A percentile compares a stretch with the other conserved stretches of the same genome.
Conservation (phyloP, 2,113 vertebrate genomes). For the Neotoma lepida region DNA sequence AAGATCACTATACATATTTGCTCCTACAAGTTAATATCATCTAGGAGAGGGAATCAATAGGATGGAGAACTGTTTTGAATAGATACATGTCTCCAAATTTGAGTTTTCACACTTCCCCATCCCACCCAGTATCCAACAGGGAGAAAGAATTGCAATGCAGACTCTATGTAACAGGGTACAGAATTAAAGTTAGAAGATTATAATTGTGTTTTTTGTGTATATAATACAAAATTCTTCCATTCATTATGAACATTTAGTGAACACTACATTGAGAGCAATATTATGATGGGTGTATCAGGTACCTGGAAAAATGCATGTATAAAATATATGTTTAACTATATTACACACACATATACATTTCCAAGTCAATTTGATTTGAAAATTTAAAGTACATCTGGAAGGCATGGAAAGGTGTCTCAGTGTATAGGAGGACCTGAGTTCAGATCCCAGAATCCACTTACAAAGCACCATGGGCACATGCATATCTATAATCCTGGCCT, state of each 20-base stretch:
- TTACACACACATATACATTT: background rate
- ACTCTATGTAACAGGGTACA: background rate
- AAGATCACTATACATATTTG: background rate
- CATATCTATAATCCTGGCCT: background rate
- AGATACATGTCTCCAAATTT: background rate
- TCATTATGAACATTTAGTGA: background rate
- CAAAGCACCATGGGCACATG: too few relatives aligned
- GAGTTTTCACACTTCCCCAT: background rate
- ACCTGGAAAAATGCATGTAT: background rate
- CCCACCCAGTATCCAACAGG: background rate
- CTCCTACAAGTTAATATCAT: background rate
- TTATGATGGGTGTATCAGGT: background rate
- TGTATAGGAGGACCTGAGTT: background rate
- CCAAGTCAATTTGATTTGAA: background rate
- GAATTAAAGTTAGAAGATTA: background rate
- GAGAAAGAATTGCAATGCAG: background rate
- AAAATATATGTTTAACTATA: background rate
- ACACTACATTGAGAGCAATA: background rate
- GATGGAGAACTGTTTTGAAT: background rate
- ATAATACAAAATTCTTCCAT: background rate
- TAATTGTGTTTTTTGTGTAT: background rate
- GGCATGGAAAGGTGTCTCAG: background rate
- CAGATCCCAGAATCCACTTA: background rate
- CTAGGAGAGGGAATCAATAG: slow-evolving; percentile 4
- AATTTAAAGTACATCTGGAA: background rate